Conservation (phyloP, 2,797 vertebrate genomes). For the Tokudaia tokunoshimensis region DNA sequence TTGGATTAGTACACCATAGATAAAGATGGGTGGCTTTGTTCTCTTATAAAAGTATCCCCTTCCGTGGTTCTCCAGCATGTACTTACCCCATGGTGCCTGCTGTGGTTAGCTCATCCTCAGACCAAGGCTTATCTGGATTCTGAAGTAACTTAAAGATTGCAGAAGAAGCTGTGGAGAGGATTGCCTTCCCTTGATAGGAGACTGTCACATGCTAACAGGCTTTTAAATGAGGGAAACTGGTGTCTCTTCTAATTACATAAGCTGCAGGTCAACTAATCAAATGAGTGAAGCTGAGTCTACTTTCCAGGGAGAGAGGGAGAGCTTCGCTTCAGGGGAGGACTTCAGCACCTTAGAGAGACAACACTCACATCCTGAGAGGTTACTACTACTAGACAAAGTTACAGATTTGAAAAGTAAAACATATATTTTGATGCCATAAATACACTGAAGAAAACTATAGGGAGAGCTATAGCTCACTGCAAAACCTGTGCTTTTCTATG, state of each 20-base stretch:
- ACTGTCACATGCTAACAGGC: constrained; percentile 88
- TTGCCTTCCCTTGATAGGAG: constrained; percentile 85
- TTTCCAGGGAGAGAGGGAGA: constrained; percentile 77
- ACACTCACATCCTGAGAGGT: constrained; percentile 43
- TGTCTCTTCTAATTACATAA: constrained; percentile 89
- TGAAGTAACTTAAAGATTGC: constrained; percentile 82
- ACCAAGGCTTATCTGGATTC: constrained; percentile 70
- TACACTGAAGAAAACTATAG: constrained; percentile 45
- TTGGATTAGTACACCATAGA: constrained; percentile 9
- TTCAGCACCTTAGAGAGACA: constrained; percentile 65
- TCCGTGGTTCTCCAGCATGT: constrained; percentile 16
- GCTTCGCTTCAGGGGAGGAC: constrained; percentile 48
- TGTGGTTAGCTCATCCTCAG: constrained; percentile 82
- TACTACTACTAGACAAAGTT: constrained; percentile 47
- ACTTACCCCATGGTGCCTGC: constrained; percentile 87
- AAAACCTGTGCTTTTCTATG: neutral
- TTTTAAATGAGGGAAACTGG: constrained; percentile 88
- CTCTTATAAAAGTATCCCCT: constrained; percentile 53
- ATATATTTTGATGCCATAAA: constrained; percentile 35
- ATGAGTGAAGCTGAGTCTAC: constrained; percentile 82
- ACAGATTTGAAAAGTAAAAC: neutral
- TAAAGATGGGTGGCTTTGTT: constrained; percentile 24
- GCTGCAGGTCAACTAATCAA: constrained; percentile 86
- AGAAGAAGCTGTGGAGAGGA: constrained; percentile 75
- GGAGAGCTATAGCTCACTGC: constrained; percentile 17